Percentiles rank a stretch among this genome's conserved stretches.
phyloP scores from a whole-genome alignment of 2,113 vertebrate species.

The Gambusia holbrooki region DNA sequence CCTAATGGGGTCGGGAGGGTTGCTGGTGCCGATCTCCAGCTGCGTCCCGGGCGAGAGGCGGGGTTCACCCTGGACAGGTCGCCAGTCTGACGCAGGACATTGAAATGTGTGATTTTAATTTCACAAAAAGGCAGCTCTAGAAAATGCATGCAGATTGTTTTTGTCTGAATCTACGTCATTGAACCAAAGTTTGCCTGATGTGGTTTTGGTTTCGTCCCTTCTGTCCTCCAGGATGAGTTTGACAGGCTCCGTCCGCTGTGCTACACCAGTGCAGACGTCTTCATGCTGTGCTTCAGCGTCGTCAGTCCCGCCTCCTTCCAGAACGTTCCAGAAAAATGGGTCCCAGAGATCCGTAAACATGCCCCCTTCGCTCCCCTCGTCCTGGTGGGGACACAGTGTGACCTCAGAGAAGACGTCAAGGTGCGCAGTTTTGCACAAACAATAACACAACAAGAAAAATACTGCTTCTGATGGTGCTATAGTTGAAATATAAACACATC shows the following conservation, averaged over 20 bases:
- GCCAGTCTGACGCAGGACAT: too few relatives aligned
- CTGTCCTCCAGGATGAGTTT: constrained; percentile 88
- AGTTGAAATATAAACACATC: neutral
- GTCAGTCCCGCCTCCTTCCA: constrained; percentile 94
- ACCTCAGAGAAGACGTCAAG: constrained; percentile 94
- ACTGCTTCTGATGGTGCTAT: neutral
- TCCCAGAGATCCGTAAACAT: constrained; percentile 90
- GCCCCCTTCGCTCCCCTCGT: constrained; percentile 88
- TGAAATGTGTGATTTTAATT: too few relatives aligned
- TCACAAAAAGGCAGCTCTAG: too few relatives aligned
- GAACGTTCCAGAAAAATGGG: constrained; percentile 94
- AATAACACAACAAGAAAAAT: neutral
- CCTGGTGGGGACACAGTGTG: constrained; percentile 93
- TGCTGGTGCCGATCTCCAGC: too few relatives aligned
- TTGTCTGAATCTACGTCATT: neutral
- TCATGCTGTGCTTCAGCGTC: constrained; percentile 96
- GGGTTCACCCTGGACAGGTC: too few relatives aligned
- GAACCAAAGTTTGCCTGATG: neutral
- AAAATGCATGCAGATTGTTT: neutral
- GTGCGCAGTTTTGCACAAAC: constrained; percentile 33
- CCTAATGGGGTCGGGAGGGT: too few relatives aligned
- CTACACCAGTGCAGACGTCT: constrained; percentile 93
- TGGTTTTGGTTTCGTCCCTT: neutral
- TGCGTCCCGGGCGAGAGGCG: too few relatives aligned
- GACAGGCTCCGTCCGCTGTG: constrained; percentile 94